phyloP scores from a whole-genome alignment of 2,113 vertebrate genomes.

The Macrotis lagotis region DNA sequence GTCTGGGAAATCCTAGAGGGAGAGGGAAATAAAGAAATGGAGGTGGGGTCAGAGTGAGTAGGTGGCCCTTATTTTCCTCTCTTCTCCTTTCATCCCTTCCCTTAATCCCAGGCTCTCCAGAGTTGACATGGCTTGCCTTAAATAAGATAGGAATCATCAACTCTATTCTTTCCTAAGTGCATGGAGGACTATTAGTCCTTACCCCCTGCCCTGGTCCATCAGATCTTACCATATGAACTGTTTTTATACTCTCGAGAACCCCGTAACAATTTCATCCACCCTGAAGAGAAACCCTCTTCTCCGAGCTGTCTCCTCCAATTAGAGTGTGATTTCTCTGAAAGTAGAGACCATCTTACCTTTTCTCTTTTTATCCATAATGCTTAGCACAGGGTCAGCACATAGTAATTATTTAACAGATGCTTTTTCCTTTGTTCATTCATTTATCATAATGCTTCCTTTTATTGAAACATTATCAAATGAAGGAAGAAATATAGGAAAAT shows the following conservation, averaged over 20 bases:
- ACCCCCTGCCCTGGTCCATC: neutral
- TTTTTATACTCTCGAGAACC: neutral
- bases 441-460: neutral
- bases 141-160: neutral
- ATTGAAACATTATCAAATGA: neutral
- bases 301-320: neutral
- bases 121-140: neutral
- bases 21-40: neutral
- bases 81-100: neutral
- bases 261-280: neutral
- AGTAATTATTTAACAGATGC: neutral
- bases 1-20: neutral
- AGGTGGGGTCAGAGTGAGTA: neutral
- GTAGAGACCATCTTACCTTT: neutral
- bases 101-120: neutral
- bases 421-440: neutral
- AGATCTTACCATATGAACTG: neutral
- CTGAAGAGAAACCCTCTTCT: neutral
- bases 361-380: neutral
- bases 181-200: neutral
- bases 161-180: neutral
- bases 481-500: neutral
- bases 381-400: neutral
- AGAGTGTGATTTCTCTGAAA: neutral
- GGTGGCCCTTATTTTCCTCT: neutral